Conservation (phyloP, 2,113 vertebrate species). For the Tetrao urogallus region DNA sequence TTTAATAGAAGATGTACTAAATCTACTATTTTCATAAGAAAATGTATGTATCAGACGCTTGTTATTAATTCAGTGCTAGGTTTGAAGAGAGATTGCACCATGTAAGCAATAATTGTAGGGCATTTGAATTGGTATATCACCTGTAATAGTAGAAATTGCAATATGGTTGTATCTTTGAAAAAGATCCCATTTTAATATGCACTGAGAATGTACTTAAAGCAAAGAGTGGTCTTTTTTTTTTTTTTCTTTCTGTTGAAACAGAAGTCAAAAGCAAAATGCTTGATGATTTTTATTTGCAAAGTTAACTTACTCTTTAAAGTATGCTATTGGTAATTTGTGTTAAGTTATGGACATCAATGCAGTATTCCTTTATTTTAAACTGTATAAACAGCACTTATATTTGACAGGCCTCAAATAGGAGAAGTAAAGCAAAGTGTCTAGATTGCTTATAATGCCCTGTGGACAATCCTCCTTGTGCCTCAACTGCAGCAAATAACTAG, state of each 20-base stretch:
- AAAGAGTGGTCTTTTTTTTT: not conserved
- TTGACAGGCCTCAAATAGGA: not conserved
- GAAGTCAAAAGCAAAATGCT: not conserved
- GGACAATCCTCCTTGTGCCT: not conserved
- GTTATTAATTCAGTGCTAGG: conserved; percentile 4
- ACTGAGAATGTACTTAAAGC: not conserved
- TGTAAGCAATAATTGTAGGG: not conserved
- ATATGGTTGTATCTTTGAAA: not conserved
- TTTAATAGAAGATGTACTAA: not conserved
- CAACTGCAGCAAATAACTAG: not conserved
- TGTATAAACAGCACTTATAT: not conserved
- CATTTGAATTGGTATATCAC: conserved; percentile 12
- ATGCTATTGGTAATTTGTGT: not conserved
- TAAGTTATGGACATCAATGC: not conserved
- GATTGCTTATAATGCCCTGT: not conserved
- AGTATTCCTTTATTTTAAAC: not conserved
- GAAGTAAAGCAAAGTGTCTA: not conserved
- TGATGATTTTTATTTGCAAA: not conserved
- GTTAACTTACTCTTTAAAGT: not conserved
- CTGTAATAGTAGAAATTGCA: not conserved
- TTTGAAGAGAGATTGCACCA: not conserved
- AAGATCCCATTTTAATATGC: not conserved
- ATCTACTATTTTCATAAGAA: not conserved
- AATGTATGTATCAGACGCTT: not conserved
- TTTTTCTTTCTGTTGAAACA: not conserved